phyloP scores from a whole-genome alignment of 92 coral and sea anemone genomes.

The Heteractis magnifica region DNA sequence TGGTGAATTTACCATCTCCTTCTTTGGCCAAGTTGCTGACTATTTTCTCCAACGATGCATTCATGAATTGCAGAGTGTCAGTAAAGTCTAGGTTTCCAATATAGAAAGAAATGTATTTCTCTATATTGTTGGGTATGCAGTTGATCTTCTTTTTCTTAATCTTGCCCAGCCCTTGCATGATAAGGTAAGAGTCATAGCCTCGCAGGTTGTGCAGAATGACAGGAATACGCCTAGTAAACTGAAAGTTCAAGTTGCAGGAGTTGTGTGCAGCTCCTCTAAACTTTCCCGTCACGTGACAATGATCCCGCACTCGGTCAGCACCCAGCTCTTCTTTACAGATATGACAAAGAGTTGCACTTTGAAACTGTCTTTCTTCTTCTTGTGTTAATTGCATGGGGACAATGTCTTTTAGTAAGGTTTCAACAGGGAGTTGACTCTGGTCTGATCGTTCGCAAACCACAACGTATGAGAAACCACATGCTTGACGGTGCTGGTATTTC shows the following conservation, averaged over 20 bases:
- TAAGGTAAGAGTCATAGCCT: constrained; percentile 41
- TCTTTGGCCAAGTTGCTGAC: neutral
- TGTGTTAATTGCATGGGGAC: constrained; percentile 30
- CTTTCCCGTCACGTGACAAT: neutral
- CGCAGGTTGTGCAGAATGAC: no score
- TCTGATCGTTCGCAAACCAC: neutral
- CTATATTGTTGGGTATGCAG: constrained; percentile 58
- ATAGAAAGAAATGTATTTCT: no score
- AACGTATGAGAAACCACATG: neutral
- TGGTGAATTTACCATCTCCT: constrained; percentile 4
- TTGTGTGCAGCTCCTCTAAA: no score
- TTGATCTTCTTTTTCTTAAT: constrained; percentile 40
- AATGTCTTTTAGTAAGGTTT: neutral
- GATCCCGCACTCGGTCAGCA: constrained; percentile 42
- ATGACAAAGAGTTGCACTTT: constrained; percentile 20
- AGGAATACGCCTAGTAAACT: no score
- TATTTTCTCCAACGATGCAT: constrained; percentile 33
- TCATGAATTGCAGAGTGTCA: constrained; percentile 52
- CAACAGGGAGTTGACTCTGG: neutral
- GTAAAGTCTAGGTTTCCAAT: constrained; percentile 40
- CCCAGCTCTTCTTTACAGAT: constrained; percentile 27
- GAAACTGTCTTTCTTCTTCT: constrained; percentile 2
- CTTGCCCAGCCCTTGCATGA: neutral
- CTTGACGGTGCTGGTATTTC: constrained; percentile 11
- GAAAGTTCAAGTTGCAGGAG: no score